A percentile compares a stretch with the other conserved stretches of the same genome.
These are phyloP conservation scores for Dissostichus mawsoni DNA, from an alignment of 2,113 vertebrate species.

Conservation along the genomic window DNA sequence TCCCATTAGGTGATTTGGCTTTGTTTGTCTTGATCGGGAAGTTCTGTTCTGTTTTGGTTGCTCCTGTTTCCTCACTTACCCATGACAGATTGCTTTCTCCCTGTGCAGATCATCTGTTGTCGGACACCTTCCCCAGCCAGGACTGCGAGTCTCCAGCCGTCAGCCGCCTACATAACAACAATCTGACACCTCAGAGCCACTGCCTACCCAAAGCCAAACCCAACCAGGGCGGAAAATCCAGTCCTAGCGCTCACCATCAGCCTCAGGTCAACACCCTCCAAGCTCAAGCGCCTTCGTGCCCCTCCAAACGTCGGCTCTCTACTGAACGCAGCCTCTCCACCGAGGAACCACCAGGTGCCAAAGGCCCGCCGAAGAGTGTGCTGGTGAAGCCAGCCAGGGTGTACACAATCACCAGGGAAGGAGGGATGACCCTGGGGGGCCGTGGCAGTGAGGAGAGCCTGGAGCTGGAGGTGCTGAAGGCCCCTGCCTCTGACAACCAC, in stretches of 20 bases:
- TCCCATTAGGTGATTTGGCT: too few relatives aligned
- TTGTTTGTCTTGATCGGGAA: too few relatives aligned
- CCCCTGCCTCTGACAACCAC: slow-evolving; percentile 1
- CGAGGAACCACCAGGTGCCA: slow-evolving; percentile 77
- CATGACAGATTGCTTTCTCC: background rate
- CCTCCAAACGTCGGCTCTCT: slow-evolving; percentile 89
- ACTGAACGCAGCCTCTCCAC: slow-evolving; percentile 87
- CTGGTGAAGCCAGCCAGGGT: slow-evolving; percentile 86
- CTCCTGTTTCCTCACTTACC: too few relatives aligned
- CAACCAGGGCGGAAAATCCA: slow-evolving; percentile 47
- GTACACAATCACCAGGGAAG: slow-evolving; percentile 93
- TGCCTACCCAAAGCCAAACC: slow-evolving; percentile 63
- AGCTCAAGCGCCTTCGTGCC: slow-evolving; percentile 32
- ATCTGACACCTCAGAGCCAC: slow-evolving; percentile 67
- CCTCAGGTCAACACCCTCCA: slow-evolving; percentile 47
- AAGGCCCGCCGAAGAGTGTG: slow-evolving; percentile 65
- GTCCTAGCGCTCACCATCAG: slow-evolving; percentile 37
- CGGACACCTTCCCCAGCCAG: slow-evolving; percentile 89
- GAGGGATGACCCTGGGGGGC: slow-evolving; percentile 87
- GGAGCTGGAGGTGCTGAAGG: slow-evolving; percentile 91
- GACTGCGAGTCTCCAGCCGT: slow-evolving; percentile 90
- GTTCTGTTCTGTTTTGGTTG: too few relatives aligned
- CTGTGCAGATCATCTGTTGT: slow-evolving; percentile 91
- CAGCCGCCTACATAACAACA: slow-evolving; percentile 74
- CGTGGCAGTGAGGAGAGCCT: slow-evolving; percentile 86